Percentiles rank a stretch among this genome's conserved stretches.
These are phyloP conservation scores for Dioctria rufipes DNA, from an alignment of 2,888 invertebrate genomes.

Conservation along the genomic window DNA sequence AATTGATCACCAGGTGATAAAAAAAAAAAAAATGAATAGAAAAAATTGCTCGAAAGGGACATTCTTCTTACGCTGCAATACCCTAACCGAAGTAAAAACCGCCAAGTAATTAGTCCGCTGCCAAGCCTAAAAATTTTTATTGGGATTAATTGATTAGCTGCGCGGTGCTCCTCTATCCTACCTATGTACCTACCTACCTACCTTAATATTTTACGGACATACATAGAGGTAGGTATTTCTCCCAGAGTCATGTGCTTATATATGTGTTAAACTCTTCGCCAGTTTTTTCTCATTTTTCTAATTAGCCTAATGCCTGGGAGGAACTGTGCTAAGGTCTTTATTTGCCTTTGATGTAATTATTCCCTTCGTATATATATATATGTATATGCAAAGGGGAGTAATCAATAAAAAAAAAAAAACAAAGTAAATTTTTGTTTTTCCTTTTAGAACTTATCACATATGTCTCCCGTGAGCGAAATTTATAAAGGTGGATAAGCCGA, in stretches of 20 bases:
- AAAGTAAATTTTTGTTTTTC: too few species aligned
- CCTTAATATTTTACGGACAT: too few species aligned
- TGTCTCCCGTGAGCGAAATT: constrained; percentile 14
- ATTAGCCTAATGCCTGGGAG: constrained; percentile 59
- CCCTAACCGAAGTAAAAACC: constrained; percentile 19
- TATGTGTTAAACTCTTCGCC: constrained; percentile 2
- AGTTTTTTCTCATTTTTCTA: constrained; percentile 56
- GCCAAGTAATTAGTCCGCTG: constrained; percentile 58
- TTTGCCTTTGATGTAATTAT: constrained; percentile 56
- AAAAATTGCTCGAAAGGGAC: constrained; percentile 19
- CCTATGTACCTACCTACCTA: neutral
- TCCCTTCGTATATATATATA: constrained; percentile 44
- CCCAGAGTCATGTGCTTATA: neutral
- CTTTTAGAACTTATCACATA: constrained; percentile 38
- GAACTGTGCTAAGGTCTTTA: constrained; percentile 53
- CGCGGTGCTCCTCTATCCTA: constrained; percentile 22
- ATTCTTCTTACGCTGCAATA: neutral
- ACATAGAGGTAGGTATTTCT: too few species aligned
- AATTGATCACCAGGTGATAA: constrained; percentile 58
- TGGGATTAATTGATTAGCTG: constrained; percentile 60
- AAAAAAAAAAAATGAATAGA: constrained; percentile 36
- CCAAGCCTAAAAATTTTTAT: constrained; percentile 59
- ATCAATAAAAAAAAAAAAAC: constrained; percentile 37
- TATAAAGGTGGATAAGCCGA: constrained; percentile 34
- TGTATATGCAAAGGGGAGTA: constrained; percentile 42